Evolutionary conservation across 2,113 vertebrate species (phyloP), one percentile per base, ranked within the genome.

Genomic region (Puma concolor): DNA sequence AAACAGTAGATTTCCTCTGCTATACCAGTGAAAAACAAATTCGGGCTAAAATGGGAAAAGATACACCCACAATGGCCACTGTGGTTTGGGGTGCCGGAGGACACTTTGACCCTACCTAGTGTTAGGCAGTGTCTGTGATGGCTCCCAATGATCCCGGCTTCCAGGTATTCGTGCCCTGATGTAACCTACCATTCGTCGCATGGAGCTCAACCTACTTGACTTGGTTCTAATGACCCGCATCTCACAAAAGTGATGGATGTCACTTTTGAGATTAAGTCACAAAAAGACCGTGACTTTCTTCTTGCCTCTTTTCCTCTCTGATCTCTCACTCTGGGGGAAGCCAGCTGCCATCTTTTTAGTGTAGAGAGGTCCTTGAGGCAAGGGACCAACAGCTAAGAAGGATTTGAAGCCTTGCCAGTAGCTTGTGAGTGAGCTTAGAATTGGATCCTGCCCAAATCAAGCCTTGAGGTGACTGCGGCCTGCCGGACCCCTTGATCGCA

Each of bases 261-360:
- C 81, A 74, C 50, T 77, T 91, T 90, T 63, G 50, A 63, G 50
- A 80, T 84, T 74, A 57, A 21, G 12, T 83, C 71, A 71, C 11
- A 87, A 66, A 93, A 96, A 91, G 72, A 72, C 33, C 25, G 8
- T 90, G 41, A 82, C 54, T 93, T 88, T 11, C 41, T 92, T 36
- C 36, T 77, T 60, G 16, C 19, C 17, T 80, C 7, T 88, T 38
- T 77, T 36, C 19, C 25, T 72, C 27, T 69, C 31, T 71, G 50
- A 95, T 14, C 48, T 57, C 38, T 80, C 48, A 33, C 17, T 92
- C 63, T 89, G 54, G 48, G 52, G 33, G 64, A 88, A 85, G 27
- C 36, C 60, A 63, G 52, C 44, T 60, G 25, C 72, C 27, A 25
- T 88, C 33, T 77, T 91, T 93, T 76, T 50, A 86, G 25, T 95